Percentiles rank a stretch among this genome's conserved stretches.
Conservation (phyloP, 2,888 invertebrate genomes). For the Blastobasis adustella region DNA sequence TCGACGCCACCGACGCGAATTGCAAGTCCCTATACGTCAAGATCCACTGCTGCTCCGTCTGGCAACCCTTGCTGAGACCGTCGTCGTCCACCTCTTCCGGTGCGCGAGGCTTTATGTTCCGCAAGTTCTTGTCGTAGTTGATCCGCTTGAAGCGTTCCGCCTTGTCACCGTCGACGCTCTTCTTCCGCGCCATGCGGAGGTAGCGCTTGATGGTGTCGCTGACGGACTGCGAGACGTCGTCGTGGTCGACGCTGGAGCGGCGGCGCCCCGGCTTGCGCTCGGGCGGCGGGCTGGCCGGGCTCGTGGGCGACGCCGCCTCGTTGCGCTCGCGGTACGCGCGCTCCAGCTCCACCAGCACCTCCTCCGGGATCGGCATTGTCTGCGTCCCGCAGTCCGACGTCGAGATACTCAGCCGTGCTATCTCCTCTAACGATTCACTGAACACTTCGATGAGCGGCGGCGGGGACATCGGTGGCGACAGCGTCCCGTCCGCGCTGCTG, state of each 20-base stretch:
- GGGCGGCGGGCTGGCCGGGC: conserved; percentile 55
- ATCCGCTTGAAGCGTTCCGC: conserved; percentile 89
- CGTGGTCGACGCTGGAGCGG: conserved; percentile 87
- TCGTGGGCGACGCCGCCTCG: conserved; percentile 54
- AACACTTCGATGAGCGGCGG: conserved; percentile 82
- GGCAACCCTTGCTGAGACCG: conserved; percentile 83
- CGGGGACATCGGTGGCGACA: conserved; percentile 70
- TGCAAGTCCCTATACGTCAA: conserved; percentile 57
- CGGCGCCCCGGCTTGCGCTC: conserved; percentile 68
- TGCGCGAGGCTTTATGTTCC: conserved; percentile 87
- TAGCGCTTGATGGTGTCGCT: conserved; percentile 91
- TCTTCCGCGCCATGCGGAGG: conserved; percentile 90
- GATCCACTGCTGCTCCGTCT: conserved; percentile 87
- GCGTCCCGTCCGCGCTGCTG: conserved; percentile 40
- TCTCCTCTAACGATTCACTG: conserved; percentile 73
- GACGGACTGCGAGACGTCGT: conserved; percentile 90
- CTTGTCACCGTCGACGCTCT: conserved; percentile 87
- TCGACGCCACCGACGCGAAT: conserved; percentile 50
- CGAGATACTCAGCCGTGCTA: conserved; percentile 14
- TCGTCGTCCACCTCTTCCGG: conserved; percentile 87
- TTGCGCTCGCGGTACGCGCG: conserved; percentile 57
- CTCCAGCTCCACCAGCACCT: conserved; percentile 65
- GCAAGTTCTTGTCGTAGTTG: conserved; percentile 88
- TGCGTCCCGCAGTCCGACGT: conserved; percentile 75
- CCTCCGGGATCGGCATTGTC: conserved; percentile 76